A percentile compares a stretch with the other conserved stretches of the same genome.
Evolutionary conservation across 1,140 invertebrate genomes (phyloP).

Genomic region (Heterodera schachtii): DNA sequence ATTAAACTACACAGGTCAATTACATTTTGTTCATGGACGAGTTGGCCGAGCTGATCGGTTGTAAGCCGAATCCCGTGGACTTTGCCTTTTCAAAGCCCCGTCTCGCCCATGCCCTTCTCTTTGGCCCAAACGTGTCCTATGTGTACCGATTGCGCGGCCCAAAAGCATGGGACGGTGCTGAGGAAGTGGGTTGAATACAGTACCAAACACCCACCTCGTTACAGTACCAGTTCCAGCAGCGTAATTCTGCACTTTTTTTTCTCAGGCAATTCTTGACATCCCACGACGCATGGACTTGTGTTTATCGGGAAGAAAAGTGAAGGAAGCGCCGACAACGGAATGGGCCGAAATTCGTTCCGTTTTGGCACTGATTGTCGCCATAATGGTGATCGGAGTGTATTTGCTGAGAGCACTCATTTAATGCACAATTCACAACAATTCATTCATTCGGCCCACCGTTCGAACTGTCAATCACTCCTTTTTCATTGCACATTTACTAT

Average conservation of each 20-base stretch:
- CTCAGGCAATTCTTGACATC: neutral
- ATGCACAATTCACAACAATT: neutral
- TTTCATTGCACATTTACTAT: too few relatives aligned
- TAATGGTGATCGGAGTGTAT: neutral
- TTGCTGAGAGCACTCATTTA: neutral
- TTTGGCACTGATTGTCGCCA: neutral
- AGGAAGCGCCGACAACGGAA: neutral
- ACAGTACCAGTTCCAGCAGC: too few relatives aligned
- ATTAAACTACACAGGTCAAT: slow-evolving; percentile 60
- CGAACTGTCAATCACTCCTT: too few relatives aligned
- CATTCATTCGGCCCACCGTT: too few relatives aligned
- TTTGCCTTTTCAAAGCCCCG: slow-evolving; percentile 46
- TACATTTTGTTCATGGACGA: slow-evolving; percentile 68
- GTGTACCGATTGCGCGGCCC: slow-evolving; percentile 44
- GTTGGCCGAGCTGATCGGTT: slow-evolving; percentile 67
- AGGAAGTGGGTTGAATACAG: slow-evolving; percentile 11
- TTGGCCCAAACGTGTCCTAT: slow-evolving; percentile 50
- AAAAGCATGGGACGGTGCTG: slow-evolving; percentile 44
- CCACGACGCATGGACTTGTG: neutral
- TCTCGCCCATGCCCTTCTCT: slow-evolving; percentile 43
- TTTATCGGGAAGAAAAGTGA: neutral
- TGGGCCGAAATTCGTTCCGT: neutral
- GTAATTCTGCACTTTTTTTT: too few relatives aligned
- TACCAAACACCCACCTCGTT: too few relatives aligned
- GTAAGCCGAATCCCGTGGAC: slow-evolving; percentile 66